phyloP scores from a whole-genome alignment of 2,888 invertebrate species.

The Nebria salina region DNA sequence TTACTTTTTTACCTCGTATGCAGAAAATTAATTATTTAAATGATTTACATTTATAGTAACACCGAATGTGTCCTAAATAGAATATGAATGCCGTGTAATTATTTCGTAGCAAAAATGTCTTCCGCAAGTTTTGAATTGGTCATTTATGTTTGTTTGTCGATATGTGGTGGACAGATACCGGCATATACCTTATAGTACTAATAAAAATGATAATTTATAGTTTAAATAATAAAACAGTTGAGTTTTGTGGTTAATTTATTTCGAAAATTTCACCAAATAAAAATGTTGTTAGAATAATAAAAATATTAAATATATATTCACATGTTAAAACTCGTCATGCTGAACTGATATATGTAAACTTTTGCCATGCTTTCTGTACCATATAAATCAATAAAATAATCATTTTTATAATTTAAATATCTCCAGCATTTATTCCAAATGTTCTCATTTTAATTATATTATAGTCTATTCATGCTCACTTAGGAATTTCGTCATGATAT shows the following conservation, averaged over 20 bases:
- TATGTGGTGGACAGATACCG: background rate
- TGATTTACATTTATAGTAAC: too few relatives aligned
- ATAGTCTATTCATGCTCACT: too few relatives aligned
- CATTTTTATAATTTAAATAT: background rate
- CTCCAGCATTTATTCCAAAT: background rate
- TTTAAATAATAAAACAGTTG: background rate
- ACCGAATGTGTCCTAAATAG: too few relatives aligned
- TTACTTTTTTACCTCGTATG: too few relatives aligned
- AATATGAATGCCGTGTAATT: too few relatives aligned
- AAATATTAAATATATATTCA: background rate
- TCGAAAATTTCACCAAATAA: background rate
- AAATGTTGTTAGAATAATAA: background rate
- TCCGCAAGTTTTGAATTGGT: too few relatives aligned
- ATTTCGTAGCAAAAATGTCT: too few relatives aligned
- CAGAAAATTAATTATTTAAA: too few relatives aligned
- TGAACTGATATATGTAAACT: background rate
- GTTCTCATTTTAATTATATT: background rate
- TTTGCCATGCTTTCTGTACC: constrained; percentile 1
- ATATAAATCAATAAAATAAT: background rate
- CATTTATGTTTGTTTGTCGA: too few relatives aligned
- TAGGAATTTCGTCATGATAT: too few relatives aligned
- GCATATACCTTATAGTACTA: background rate
- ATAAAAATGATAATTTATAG: background rate
- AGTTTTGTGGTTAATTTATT: background rate
- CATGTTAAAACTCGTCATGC: background rate